Conservation (phyloP, 2,888 invertebrate genomes). For the Lasioglossum lativentre region DNA sequence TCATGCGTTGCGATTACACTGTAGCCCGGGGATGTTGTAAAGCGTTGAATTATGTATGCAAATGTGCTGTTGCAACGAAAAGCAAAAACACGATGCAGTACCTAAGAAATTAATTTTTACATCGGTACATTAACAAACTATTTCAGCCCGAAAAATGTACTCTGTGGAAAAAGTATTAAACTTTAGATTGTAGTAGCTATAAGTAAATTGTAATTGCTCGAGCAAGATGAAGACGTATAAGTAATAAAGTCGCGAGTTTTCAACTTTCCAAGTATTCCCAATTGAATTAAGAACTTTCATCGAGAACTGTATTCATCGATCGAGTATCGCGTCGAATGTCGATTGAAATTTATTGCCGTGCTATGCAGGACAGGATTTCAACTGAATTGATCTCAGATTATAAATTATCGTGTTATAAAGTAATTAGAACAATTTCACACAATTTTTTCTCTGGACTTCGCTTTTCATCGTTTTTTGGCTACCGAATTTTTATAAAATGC, state of each 20-base stretch:
- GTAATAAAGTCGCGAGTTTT: neutral
- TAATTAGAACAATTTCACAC: neutral
- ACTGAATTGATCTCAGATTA: neutral
- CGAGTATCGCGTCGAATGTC: neutral
- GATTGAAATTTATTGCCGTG: neutral
- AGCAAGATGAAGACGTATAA: neutral
- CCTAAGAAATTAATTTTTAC: neutral
- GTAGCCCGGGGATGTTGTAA: neutral
- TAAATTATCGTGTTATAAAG: neutral
- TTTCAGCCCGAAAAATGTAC: neutral
- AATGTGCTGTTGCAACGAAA: neutral
- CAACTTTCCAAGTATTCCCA: neutral
- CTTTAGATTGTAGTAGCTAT: neutral
- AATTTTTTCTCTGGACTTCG: neutral
- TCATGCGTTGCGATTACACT: neutral
- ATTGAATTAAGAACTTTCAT: neutral
- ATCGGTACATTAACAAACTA: neutral
- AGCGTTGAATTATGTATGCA: neutral
- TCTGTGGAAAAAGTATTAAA: neutral
- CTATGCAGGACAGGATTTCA: neutral
- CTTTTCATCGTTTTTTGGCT: neutral
- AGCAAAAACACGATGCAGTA: neutral
- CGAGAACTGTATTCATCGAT: neutral
- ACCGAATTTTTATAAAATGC: too few relatives aligned
- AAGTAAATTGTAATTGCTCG: neutral